phyloP scores from a whole-genome alignment of 2,888 invertebrate genomes.

The Rotaria macrura region DNA sequence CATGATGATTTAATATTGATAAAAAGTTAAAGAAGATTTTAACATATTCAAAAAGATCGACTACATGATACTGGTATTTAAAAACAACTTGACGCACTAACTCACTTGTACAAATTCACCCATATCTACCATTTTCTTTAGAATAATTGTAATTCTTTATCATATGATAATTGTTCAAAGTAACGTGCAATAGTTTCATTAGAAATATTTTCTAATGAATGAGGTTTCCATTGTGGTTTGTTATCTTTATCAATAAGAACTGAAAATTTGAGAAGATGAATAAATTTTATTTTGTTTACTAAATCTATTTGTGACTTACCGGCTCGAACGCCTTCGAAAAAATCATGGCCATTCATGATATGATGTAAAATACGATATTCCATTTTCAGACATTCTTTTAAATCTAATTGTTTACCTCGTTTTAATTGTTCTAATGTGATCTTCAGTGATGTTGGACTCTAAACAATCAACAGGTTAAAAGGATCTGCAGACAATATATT shows the following conservation, averaged over 20 bases:
- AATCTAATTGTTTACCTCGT: conserved; percentile 60
- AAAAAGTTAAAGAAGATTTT: no score
- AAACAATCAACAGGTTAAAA: neutral
- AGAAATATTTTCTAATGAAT: conserved; percentile 64
- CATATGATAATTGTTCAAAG: conserved; percentile 62
- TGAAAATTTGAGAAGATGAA: neutral
- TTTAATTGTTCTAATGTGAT: conserved; percentile 68
- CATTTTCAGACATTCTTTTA: conserved; percentile 77
- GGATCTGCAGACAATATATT: neutral
- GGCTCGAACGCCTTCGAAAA: conserved; percentile 53
- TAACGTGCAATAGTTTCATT: conserved; percentile 65
- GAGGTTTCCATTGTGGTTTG: conserved; percentile 78
- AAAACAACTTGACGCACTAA: neutral
- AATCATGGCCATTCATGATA: conserved; percentile 55
- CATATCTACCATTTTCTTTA: neutral
- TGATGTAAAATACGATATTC: conserved; percentile 68
- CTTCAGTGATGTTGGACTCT: conserved; percentile 75
- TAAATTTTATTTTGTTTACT: neutral
- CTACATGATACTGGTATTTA: no score
- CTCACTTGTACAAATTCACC: neutral
- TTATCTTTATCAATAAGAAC: conserved; percentile 89
- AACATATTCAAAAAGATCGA: neutral
- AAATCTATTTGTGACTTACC: conserved; percentile 38
- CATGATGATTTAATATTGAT: no score
- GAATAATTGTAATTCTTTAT: conserved; percentile 39